phyloP scores from a whole-genome alignment of 2,113 vertebrate genomes.

The Donacobius atricapilla region DNA sequence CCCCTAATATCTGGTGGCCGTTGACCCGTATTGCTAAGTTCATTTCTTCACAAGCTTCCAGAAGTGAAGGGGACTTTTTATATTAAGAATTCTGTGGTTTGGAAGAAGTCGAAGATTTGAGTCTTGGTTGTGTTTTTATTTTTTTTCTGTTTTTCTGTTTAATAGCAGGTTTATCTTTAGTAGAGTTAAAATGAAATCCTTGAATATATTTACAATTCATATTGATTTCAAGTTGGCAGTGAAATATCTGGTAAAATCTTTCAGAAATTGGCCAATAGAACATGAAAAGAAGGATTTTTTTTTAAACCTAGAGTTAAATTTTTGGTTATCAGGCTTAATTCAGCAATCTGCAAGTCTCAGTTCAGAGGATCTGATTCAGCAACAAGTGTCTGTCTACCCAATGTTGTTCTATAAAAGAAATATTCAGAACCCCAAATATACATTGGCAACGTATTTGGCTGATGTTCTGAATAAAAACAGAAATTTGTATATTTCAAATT shows the following conservation, averaged over 20 bases:
- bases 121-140: rapidly evolving
- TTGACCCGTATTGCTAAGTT: background rate
- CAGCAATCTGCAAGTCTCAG: background rate
- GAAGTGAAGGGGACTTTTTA: background rate
- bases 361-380: background rate
- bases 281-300: background rate
- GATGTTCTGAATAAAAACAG: background rate
- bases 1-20: background rate
- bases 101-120: background rate
- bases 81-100: background rate
- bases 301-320: background rate
- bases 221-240: background rate
- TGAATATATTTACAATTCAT: background rate
- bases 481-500: background rate
- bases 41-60: background rate
- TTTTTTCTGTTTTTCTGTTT: background rate
- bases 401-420: background rate
- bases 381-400: background rate
- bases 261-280: background rate
- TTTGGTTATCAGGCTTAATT: background rate
- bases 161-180: background rate
- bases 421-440: background rate
- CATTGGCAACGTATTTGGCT: background rate
- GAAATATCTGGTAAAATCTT: background rate
- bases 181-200: background rate